A percentile compares a stretch with the other conserved stretches of the same genome.
phyloP scores from a whole-genome alignment of 30 jellyfish, hydroid and myxozoan genomes.

The Pseudorhiza aurosa region DNA sequence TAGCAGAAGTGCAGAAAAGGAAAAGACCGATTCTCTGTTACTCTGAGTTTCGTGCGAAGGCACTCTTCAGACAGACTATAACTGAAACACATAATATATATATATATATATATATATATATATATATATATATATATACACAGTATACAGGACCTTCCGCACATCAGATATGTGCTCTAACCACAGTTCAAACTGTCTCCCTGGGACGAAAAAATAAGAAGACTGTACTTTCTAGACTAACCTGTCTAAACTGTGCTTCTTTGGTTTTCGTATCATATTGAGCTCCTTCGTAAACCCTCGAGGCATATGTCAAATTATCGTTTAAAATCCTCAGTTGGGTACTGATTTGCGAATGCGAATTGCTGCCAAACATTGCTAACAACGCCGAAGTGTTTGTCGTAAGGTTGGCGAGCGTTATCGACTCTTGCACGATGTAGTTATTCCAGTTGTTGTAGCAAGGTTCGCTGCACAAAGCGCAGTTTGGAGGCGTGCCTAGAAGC shows the following conservation, averaged over 20 bases:
- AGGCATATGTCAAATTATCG: conserved; percentile 76
- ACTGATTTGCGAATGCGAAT: conserved; percentile 60
- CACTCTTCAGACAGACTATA: too few species aligned
- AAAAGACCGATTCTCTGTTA: too few species aligned
- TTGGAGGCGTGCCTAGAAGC: conserved; percentile 87
- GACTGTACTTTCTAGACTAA: too few species aligned
- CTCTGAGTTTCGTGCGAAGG: too few species aligned
- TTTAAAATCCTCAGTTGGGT: conserved; percentile 54
- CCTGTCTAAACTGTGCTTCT: conserved; percentile 85
- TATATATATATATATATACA: too few species aligned
- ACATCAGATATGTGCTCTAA: too few species aligned
- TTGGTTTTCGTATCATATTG: conserved; percentile 80
- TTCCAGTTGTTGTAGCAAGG: conserved; percentile 97
- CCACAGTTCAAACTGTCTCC: too few species aligned
- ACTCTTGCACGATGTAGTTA: conserved; percentile 75
- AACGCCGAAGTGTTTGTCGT: conserved; percentile 64
- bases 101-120: too few species aligned
- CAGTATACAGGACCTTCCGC: too few species aligned
- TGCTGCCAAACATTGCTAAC: conserved; percentile 76
- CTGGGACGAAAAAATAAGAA: too few species aligned
- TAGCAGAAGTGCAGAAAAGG: too few species aligned
- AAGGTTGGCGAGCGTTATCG: conserved; percentile 53
- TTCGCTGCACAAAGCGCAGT: conserved; percentile 86
- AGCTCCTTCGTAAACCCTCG: conserved; percentile 83
- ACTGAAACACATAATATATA: too few species aligned